Evolutionary conservation across 2,113 vertebrate species (phyloP).

Genomic region (Vulpes lagopus): DNA sequence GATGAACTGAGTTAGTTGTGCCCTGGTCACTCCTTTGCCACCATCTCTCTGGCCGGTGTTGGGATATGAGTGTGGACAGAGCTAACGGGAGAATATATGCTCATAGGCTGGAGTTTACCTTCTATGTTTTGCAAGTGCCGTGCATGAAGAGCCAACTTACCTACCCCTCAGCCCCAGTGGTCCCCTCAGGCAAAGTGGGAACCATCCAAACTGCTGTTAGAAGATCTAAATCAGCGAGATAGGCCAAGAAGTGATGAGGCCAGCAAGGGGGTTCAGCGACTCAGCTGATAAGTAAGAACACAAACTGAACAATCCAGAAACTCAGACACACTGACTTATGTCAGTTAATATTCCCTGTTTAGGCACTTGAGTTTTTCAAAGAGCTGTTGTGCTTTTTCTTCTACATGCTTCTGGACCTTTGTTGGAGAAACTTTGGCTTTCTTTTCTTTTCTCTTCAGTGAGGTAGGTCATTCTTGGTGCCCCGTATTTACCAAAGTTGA

Average conservation of each 20-base stretch:
- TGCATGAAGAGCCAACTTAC: not conserved
- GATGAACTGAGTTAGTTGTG: fast-evolving
- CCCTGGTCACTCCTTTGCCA: fast-evolving
- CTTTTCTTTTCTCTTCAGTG: not conserved
- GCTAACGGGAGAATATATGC: not conserved
- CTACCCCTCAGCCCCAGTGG: not conserved
- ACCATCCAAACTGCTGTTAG: not conserved
- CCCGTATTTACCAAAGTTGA: not conserved
- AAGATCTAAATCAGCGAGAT: not conserved
- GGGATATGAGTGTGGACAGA: not conserved
- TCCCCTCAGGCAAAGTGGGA: not conserved
- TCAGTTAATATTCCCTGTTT: not conserved
- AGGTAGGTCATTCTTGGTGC: not conserved
- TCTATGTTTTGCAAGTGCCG: not conserved
- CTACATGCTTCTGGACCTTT: not conserved
- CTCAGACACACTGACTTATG: not conserved
- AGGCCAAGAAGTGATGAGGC: not conserved
- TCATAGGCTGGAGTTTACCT: not conserved
- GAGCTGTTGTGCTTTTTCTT: not conserved
- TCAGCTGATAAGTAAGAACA: not conserved
- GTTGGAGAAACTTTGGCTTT: not conserved
- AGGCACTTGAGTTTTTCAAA: not conserved
- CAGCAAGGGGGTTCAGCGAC: not conserved
- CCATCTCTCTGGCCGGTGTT: not conserved
- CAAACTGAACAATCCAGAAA: not conserved